Evolutionary conservation across 1,140 invertebrate genomes (phyloP).

Genomic region (Ostrea denselamellosa): DNA sequence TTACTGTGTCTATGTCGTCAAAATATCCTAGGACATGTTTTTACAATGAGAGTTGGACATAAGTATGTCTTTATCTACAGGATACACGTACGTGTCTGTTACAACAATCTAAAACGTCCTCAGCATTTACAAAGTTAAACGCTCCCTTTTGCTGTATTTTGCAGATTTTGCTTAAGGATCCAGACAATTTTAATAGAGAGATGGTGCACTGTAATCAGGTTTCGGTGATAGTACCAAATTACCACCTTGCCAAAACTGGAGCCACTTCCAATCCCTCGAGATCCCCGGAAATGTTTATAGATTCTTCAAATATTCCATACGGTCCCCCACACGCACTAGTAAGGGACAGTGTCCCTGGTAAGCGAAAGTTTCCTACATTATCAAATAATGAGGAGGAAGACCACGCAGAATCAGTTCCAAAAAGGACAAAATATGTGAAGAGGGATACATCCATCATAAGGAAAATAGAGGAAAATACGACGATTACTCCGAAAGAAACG

Average conservation of each 20-base stretch:
- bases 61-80: background rate
- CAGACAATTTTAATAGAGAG: conserved; percentile 27
- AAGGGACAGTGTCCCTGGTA: background rate
- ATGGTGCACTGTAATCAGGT: conserved; percentile 52
- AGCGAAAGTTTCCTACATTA: background rate
- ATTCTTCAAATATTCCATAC: background rate
- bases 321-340: background rate
- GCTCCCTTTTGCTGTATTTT: conserved; percentile 6
- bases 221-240: conserved; percentile 63
- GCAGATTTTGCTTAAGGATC: conserved; percentile 58
- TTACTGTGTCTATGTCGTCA: background rate
- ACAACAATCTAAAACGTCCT: background rate
- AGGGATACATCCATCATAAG: background rate
- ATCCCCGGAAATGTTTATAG: background rate
- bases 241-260: conserved; percentile 1
- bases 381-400: background rate
- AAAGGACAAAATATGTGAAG: background rate
- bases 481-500: background rate
- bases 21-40: too few relatives aligned
- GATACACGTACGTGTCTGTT: too few relatives aligned
- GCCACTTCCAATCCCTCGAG: background rate
- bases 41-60: background rate
- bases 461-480: background rate
- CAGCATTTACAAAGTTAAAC: background rate
- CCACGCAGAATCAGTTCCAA: background rate